These are phyloP conservation scores for Phylloscopus trochiloides DNA, from an alignment of 2,113 vertebrate genomes.

Conservation along the genomic window DNA sequence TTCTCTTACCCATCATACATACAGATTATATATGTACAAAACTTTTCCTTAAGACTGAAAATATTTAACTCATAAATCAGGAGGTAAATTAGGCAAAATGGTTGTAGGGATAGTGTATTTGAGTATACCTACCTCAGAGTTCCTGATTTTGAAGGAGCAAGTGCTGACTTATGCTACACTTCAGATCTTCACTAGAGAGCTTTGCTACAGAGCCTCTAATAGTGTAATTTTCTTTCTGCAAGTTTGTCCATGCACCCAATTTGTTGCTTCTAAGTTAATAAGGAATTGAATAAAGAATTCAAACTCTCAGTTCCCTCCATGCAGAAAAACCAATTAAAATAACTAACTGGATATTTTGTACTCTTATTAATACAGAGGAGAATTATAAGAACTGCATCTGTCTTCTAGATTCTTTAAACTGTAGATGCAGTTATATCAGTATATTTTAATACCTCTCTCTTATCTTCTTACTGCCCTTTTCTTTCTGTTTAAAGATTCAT, in stretches of 20 bases:
- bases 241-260: not conserved
- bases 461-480: not conserved
- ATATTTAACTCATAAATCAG: not conserved
- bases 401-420: constrained; percentile 21
- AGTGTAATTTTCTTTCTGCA: not conserved
- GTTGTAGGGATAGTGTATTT: not conserved
- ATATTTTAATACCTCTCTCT: not conserved
- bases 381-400: not conserved
- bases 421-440: not conserved
- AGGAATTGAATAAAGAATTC: not conserved
- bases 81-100: not conserved
- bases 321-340: constrained; percentile 46
- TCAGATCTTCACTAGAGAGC: not conserved
- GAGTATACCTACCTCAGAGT: not conserved
- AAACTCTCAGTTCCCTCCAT: not conserved
- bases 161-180: not conserved
- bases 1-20: not conserved
- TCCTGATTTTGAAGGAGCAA: not conserved
- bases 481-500: not conserved
- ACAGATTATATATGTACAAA: not conserved
- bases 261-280: not conserved
- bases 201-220: not conserved
- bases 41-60: not conserved
- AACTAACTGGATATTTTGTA: constrained; percentile 29
- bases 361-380: constrained; percentile 43